A percentile compares a stretch with the other conserved stretches of the same genome.
Evolutionary conservation across 2,113 vertebrate genomes (phyloP).

Genomic region (Gracilinanus agilis): DNA sequence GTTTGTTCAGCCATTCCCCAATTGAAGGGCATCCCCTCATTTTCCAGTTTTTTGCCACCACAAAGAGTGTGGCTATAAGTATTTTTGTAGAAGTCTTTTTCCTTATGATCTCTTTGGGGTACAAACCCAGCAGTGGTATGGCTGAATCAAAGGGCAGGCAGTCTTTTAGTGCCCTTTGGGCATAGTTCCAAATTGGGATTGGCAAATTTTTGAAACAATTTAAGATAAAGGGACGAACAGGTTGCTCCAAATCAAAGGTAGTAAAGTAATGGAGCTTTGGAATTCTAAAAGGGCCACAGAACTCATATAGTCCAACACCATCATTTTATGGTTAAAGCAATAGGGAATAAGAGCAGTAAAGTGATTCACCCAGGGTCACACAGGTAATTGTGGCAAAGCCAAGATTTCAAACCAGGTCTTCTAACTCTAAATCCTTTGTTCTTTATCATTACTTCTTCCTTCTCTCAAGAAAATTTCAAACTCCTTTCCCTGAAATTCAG

Average conservation of each 20-base stretch:
- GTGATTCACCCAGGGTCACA: neutral
- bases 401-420: neutral
- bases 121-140: too few relatives aligned
- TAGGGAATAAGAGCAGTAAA: neutral
- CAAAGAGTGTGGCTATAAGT: too few relatives aligned
- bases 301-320: neutral
- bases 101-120: too few relatives aligned
- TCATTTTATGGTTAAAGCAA: neutral
- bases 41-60: too few relatives aligned
- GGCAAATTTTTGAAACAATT: constrained; percentile 17
- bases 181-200: neutral
- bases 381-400: neutral
- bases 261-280: neutral
- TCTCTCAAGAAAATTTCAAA: neutral
- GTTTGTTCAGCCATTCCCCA: too few relatives aligned
- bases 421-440: neutral
- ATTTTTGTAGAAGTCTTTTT: too few relatives aligned
- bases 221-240: neutral
- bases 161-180: too few relatives aligned
- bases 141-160: too few relatives aligned
- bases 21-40: too few relatives aligned
- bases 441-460: neutral
- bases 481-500: neutral
- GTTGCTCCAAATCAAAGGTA: constrained; percentile 9
- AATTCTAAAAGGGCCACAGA: neutral